Evolutionary conservation across 2,113 vertebrate genomes (phyloP), one percentile per base, ranked within the genome.

Genomic region (Phyllopteryx taeniolatus): DNA sequence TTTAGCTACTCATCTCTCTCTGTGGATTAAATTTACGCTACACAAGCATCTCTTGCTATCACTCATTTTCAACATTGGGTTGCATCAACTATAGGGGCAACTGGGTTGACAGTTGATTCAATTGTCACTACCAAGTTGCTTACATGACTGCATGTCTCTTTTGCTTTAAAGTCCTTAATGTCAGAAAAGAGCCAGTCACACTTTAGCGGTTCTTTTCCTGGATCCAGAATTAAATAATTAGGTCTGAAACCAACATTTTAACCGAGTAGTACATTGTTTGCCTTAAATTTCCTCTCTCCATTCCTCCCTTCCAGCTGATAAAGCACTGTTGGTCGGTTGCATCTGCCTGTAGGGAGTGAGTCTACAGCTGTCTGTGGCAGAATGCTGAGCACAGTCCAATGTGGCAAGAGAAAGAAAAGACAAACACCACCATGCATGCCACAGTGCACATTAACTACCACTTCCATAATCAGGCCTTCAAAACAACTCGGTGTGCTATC

Each of bases 361-460:
- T 74, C 70, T 79, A 71, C 84, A 83, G 82, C 87, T 79, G 86
- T 86, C 72, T 80, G 64, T 71, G 76, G 75, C 73, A 80, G 73
- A 83, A 46, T 79, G 87, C 86, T 84, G 84, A 87, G 82, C 68
- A 71, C 56, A 75, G 72, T 59, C 72, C 67, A 76, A 67, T 57
- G 70, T 69, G 71, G 67, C 77, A 75, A 79, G 51, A 79, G 60
- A 71, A 53, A 66, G 61, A 73, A 76, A 11, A 71, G 67, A 75
- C 49, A 77, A 83, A 85, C 84, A 82, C 63, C 44, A 49, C 31
- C 46, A 70, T 75, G 80, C 57, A 19, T 75, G 73, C 74, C 76
- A 80, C 51, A 78, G 82, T 82, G 77, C 82, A 84, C 54, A 83
- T 79, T 86, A 86, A 84, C 77, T 59, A 73, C 67, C 53, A 49